These are phyloP conservation scores for Seriola dumerili DNA, from an alignment of 2,113 vertebrate genomes.

Conservation along the genomic window DNA sequence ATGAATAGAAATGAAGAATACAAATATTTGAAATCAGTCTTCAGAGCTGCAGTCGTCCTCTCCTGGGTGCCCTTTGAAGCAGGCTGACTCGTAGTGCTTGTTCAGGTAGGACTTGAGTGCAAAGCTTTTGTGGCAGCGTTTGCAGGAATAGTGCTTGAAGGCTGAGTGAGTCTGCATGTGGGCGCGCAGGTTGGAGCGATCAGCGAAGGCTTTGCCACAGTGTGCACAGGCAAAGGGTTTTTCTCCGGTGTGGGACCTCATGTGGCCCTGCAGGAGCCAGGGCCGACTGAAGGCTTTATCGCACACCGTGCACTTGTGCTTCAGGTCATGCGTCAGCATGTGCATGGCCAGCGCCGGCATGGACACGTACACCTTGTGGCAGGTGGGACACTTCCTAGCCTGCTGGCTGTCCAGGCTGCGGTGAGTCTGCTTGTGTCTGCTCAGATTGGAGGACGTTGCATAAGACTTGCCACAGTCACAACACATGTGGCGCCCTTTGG, in stretches of 20 bases:
- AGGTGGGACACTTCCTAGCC: constrained; percentile 89
- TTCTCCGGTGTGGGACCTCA: constrained; percentile 93
- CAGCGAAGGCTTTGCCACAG: constrained; percentile 93
- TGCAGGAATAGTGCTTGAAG: constrained; percentile 94
- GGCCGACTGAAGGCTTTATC: constrained; percentile 92
- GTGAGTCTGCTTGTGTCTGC: constrained; percentile 80
- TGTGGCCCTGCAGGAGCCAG: constrained; percentile 93
- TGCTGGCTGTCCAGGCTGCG: constrained; percentile 78
- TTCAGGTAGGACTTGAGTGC: constrained; percentile 94
- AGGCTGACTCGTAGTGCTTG: constrained; percentile 94
- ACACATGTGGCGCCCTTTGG: constrained; percentile 67
- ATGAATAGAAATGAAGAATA: constrained; percentile 13
- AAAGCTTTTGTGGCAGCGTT: constrained; percentile 91
- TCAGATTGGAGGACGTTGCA: constrained; percentile 77
- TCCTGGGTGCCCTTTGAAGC: constrained; percentile 86
- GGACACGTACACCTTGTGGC: constrained; percentile 92
- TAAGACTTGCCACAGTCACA: constrained; percentile 76
- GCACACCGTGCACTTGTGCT: constrained; percentile 91
- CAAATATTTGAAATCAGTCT: constrained; percentile 66
- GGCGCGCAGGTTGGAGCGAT: constrained; percentile 93
- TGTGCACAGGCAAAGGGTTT: constrained; percentile 93
- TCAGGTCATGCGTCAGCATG: constrained; percentile 92
- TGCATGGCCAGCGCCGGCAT: constrained; percentile 96
- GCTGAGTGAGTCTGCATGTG: constrained; percentile 96
- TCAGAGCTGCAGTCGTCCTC: constrained; percentile 86